Base-by-base conservation (phyloP, 2,888 invertebrate species). In the Gymnosoma rotundatum region DNA sequence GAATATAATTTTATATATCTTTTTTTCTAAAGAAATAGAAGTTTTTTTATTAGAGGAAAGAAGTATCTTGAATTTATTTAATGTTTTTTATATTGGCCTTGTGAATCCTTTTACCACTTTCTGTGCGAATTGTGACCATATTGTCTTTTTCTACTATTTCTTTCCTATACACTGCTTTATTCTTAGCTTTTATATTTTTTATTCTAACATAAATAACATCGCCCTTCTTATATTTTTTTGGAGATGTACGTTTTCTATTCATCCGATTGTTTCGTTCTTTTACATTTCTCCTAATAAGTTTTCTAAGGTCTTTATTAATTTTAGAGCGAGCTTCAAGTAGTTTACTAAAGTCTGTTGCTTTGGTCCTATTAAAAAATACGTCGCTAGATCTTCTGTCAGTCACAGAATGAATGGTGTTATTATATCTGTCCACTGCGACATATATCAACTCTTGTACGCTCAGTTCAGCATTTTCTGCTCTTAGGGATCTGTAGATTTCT, bases 401-500 rank as follows among this genome's bases (percentile, higher is more conserved):
- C 0, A 86, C 86, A 0, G 87, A 86, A 14, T 86, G 84, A 14
- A 87, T 54, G 0, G 85, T 64, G 63, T 85, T 87, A 42, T 87
- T 87, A 20, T 87, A 87, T 7, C 87, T 58, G 20, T 87, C 87
- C 0, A 86, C 86, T 2, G 84, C 25, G 0, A 83, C 72, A 12
- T 79, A 36, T 0, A 86, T 18, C 3, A 83, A 16, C 54, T 83
- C 82, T 9, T 63, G 78, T 2, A 74, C 9, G 9, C 42, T 58
- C 0, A 75, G 50, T 16, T 82, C 72, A 5, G n/a, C 25, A 7
- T 72, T 60, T 74, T 86, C 83, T 7, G 16, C 58, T 9, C 69
- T 73, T 9, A 87, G 75, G 14, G 86, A 87, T 12, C 86, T 67
- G 7, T 81, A 66, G 10, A 87, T 85, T 58, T 87, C 85, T 0